Percentiles rank a stretch among this genome's conserved stretches.
Evolutionary conservation across 2,797 vertebrate species (phyloP).

Genomic region (Cuculus canorus): DNA sequence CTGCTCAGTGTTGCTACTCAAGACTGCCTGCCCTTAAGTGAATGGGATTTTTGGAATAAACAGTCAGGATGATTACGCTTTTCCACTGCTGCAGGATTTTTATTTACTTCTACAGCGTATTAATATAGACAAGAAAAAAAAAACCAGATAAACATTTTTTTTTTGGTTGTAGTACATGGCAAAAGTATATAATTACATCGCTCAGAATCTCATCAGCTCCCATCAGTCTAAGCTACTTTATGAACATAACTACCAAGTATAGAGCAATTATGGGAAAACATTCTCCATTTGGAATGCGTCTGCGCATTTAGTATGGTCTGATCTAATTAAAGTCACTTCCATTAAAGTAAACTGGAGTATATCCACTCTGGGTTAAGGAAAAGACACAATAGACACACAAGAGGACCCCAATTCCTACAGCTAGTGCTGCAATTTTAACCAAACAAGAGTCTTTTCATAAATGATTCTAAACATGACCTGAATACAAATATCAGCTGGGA

Average conservation of each 20-base stretch:
- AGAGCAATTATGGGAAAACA: conserved; percentile 18
- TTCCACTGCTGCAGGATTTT: conserved; percentile 53
- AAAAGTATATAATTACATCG: conserved; percentile 48
- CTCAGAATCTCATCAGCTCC: conserved; percentile 46
- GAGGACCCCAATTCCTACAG: background rate
- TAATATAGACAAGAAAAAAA: conserved; percentile 58
- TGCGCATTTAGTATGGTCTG: conserved; percentile 30
- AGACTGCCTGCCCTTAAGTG: conserved; percentile 39
- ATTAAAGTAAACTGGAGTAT: conserved; percentile 13
- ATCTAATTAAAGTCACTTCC: conserved; percentile 47
- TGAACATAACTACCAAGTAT: conserved; percentile 23
- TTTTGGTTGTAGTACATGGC: conserved; percentile 33
- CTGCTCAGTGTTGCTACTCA: conserved; percentile 23
- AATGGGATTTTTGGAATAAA: conserved; percentile 43
- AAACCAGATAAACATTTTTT: background rate
- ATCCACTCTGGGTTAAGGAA: conserved; percentile 24
- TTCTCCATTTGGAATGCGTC: conserved; percentile 45
- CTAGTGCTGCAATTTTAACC: background rate
- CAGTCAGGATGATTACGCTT: conserved; percentile 47
- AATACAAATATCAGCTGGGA: background rate
- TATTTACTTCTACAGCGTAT: conserved; percentile 63
- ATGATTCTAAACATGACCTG: background rate
- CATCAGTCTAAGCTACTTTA: conserved; percentile 49
- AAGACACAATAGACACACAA: background rate
- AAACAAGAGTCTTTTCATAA: background rate